phyloP scores from a whole-genome alignment of 1,140 invertebrate species.

The Lerema accius region DNA sequence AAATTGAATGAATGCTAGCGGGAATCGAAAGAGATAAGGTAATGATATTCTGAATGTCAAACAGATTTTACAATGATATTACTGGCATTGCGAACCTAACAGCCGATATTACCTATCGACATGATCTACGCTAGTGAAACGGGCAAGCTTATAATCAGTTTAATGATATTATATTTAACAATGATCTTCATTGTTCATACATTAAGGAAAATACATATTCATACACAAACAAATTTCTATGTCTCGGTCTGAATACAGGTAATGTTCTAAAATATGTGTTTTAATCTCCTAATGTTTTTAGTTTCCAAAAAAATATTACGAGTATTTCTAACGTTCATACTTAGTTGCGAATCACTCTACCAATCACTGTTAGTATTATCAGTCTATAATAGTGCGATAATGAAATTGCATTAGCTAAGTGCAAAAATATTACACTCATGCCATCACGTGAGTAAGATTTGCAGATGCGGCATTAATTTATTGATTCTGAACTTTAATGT shows the following conservation, averaged over 20 bases:
- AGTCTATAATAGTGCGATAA: conserved; percentile 11
- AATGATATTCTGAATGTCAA: conserved; percentile 12
- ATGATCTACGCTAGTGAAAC: not conserved
- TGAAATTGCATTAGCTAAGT: conserved; percentile 26
- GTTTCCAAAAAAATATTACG: not conserved
- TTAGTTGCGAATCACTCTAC: not conserved
- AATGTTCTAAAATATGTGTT: not conserved
- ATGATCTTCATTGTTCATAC: no score
- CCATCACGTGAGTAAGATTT: conserved; percentile 5
- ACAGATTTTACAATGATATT: conserved; percentile 7
- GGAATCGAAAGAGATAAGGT: conserved; percentile 3
- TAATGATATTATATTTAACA: no score
- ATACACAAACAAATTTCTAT: no score
- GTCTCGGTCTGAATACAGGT: no score
- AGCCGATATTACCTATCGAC: not conserved
- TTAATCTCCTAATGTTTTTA: not conserved
- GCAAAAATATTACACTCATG: conserved; percentile 4
- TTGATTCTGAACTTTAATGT: conserved; percentile 5
- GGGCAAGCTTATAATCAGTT: no score
- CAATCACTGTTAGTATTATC: conserved; percentile 10
- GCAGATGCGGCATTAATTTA: not conserved
- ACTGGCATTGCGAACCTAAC: not conserved
- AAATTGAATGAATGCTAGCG: conserved; percentile 24
- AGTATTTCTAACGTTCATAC: not conserved
- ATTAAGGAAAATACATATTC: no score